phyloP scores from a whole-genome alignment of 64 coral and sea anemone genomes.

The Anthopleura sola region DNA sequence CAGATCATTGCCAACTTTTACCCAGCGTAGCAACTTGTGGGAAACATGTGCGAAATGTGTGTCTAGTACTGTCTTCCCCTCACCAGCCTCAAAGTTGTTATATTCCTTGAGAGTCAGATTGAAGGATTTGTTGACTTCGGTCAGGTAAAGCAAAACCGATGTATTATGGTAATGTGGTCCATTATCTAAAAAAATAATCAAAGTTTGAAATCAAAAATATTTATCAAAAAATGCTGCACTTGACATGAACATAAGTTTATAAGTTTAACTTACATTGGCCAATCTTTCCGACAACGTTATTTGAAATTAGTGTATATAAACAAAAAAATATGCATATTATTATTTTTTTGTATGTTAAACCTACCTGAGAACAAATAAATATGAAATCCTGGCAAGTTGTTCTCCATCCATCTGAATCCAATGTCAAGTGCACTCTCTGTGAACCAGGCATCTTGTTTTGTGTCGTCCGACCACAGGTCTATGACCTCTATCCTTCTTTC shows the following conservation, averaged over 20 bases:
- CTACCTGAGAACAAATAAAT: constrained; percentile 27
- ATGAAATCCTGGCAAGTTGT: not conserved
- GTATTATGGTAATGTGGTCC: constrained; percentile 36
- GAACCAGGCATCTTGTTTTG: constrained; percentile 26
- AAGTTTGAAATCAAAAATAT: too few relatives aligned
- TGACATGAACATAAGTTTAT: too few relatives aligned
- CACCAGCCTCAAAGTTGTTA: constrained; percentile 21
- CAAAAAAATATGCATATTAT: too few relatives aligned
- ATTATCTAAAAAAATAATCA: constrained; percentile 27
- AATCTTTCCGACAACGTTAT: too few relatives aligned
- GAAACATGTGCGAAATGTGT: constrained; percentile 31
- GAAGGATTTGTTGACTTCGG: not conserved
- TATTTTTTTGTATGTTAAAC: too few relatives aligned
- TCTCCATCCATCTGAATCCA: constrained; percentile 11
- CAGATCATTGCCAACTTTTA: constrained; percentile 18
- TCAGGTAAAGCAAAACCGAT: not conserved
- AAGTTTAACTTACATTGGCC: too few relatives aligned
- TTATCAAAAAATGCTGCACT: too few relatives aligned
- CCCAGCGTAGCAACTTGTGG: constrained; percentile 18
- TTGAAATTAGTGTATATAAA: too few relatives aligned
- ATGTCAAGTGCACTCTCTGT: constrained; percentile 12
- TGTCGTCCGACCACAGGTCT: constrained; percentile 17
- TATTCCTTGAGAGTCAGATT: not conserved
- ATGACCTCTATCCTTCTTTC: not conserved
- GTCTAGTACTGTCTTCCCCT: constrained; percentile 26